A percentile compares a stretch with the other conserved stretches of the same genome.
phyloP scores from a whole-genome alignment of 92 coral and sea anemone genomes.

The Porites lobata region DNA sequence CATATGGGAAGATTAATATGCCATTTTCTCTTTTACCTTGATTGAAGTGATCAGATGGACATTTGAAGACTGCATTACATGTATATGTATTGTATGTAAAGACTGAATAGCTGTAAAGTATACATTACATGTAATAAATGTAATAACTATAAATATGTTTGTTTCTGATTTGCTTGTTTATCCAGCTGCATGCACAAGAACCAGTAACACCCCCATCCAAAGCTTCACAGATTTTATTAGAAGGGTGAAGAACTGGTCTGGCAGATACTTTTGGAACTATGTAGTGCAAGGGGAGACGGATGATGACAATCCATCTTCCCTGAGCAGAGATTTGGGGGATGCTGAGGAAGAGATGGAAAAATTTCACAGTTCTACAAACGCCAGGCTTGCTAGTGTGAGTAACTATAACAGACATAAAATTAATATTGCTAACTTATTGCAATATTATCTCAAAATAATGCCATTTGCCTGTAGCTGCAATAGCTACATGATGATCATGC shows the following conservation, averaged over 20 bases:
- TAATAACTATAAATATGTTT: too few relatives aligned
- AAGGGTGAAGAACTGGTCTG: conserved; percentile 62
- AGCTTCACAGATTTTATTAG: conserved; percentile 20
- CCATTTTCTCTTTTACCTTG: too few relatives aligned
- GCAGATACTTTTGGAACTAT: conserved; percentile 69
- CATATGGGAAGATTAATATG: too few relatives aligned
- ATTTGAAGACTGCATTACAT: too few relatives aligned
- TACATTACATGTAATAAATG: not conserved
- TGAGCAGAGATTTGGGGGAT: conserved; percentile 35
- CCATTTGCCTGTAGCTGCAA: too few relatives aligned
- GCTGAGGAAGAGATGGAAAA: conserved; percentile 56
- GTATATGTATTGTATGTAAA: too few relatives aligned
- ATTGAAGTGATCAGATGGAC: too few relatives aligned
- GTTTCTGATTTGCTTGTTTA: too few relatives aligned
- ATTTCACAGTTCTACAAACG: not conserved
- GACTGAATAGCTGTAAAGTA: not conserved
- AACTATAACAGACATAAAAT: not conserved
- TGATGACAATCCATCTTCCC: not conserved
- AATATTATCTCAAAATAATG: too few relatives aligned
- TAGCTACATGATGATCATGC: too few relatives aligned
- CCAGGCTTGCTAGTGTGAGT: conserved; percentile 20
- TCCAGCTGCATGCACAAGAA: conserved; percentile 17
- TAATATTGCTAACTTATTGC: too few relatives aligned
- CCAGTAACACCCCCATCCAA: conserved; percentile 11
- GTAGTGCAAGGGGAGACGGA: conserved; percentile 49